These are phyloP conservation scores for Monarcha castaneiventris DNA, from an alignment of 2,113 vertebrate species.

Conservation along the genomic window DNA sequence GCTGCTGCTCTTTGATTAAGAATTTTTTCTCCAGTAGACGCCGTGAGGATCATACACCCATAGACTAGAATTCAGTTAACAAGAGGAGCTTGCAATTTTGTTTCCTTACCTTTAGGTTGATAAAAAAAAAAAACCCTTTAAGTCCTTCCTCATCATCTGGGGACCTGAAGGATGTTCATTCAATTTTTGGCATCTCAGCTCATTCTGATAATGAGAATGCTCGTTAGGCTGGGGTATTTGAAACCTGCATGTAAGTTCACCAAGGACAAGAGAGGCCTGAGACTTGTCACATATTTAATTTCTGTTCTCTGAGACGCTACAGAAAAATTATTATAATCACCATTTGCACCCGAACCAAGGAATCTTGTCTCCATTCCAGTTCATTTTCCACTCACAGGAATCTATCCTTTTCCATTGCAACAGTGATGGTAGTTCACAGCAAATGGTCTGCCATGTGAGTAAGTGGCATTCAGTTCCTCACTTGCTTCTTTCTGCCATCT, in stretches of 20 bases:
- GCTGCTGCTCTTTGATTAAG: background rate
- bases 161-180: background rate
- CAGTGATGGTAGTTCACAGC: background rate
- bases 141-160: background rate
- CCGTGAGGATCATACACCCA: background rate
- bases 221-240: background rate
- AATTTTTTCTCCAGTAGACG: background rate
- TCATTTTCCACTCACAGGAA: background rate
- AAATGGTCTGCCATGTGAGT: constrained; percentile 18
- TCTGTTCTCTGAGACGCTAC: background rate
- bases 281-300: background rate
- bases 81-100: background rate
- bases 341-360: background rate
- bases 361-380: background rate
- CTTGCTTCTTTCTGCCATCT: constrained; percentile 29
- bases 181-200: background rate
- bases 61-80: background rate
- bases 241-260: background rate
- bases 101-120: background rate
- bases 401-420: background rate
- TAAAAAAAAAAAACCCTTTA: background rate
- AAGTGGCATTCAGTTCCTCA: background rate
- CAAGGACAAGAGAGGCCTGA: background rate
- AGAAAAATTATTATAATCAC: background rate
- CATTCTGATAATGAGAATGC: background rate